Evolutionary conservation across 2,797 vertebrate genomes (phyloP).

Genomic region (Mormyrops boulengeri): DNA sequence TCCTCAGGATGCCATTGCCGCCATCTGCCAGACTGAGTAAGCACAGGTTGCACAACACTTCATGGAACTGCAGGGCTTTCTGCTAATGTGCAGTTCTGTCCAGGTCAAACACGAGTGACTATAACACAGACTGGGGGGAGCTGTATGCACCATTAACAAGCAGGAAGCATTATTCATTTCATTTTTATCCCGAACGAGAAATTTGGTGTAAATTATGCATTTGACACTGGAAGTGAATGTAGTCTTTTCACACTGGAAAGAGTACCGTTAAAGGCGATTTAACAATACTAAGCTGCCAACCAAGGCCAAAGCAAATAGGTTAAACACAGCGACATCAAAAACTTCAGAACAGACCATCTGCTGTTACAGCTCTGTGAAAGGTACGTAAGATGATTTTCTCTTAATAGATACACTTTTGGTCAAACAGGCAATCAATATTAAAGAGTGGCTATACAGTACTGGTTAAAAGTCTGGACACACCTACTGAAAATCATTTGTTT

Average conservation of each 20-base stretch:
- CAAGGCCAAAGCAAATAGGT: constrained; percentile 4
- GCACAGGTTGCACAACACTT: not conserved
- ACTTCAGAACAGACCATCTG: not conserved
- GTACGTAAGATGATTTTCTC: not conserved
- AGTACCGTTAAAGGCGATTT: not conserved
- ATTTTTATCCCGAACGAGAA: not conserved
- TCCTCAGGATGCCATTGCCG: not conserved
- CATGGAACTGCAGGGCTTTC: not conserved
- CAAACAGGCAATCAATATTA: not conserved
- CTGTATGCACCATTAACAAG: not conserved
- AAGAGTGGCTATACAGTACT: not conserved
- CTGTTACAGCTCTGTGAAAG: not conserved
- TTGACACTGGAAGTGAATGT: not conserved
- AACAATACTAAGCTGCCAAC: constrained; percentile 2
- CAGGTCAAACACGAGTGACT: not conserved
- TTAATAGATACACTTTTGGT: not conserved
- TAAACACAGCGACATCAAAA: not conserved
- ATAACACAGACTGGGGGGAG: not conserved
- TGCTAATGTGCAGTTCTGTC: not conserved
- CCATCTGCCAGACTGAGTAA: not conserved
- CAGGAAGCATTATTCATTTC: not conserved
- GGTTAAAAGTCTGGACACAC: not conserved
- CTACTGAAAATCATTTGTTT: not conserved
- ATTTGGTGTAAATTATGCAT: not conserved
- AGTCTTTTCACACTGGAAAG: not conserved